Conservation (phyloP, 2,113 vertebrate genomes). For the Charina bottae region DNA sequence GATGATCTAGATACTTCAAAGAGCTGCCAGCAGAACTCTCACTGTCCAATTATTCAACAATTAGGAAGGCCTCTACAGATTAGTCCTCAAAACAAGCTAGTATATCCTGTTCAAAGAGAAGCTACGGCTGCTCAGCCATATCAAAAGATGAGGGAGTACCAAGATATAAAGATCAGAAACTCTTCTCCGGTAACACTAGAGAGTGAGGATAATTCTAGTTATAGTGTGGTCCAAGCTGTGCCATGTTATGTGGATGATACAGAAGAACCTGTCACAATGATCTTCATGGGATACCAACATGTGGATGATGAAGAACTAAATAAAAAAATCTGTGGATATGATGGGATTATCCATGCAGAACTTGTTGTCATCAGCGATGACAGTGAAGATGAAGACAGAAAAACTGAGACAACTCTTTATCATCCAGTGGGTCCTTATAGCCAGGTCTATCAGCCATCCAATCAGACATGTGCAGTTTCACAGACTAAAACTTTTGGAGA, state of each 20-base stretch:
- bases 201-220: constrained; percentile 69
- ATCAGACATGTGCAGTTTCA: constrained; percentile 56
- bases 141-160: constrained; percentile 54
- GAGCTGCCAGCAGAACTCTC: constrained; percentile 41
- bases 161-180: constrained; percentile 48
- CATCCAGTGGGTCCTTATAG: constrained; percentile 82
- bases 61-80: constrained; percentile 31
- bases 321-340: constrained; percentile 72
- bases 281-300: constrained; percentile 96
- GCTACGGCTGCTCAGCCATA: constrained; percentile 32
- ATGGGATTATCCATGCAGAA: constrained; percentile 87
- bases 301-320: constrained; percentile 73
- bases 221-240: constrained; percentile 72
- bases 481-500: constrained; percentile 46
- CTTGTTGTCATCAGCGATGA: constrained; percentile 85
- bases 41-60: constrained; percentile 41
- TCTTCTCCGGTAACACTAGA: constrained; percentile 45
- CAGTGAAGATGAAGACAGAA: constrained; percentile 67
- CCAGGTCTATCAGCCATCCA: constrained; percentile 81
- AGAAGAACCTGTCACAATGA: constrained; percentile 86
- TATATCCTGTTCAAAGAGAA: constrained; percentile 35
- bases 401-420: constrained; percentile 71
- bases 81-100: constrained; percentile 40
- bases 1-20: constrained; percentile 47
- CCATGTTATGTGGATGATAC: constrained; percentile 73